These are phyloP conservation scores for Manis javanica DNA, from an alignment of 2,797 vertebrate species.

Conservation along the genomic window DNA sequence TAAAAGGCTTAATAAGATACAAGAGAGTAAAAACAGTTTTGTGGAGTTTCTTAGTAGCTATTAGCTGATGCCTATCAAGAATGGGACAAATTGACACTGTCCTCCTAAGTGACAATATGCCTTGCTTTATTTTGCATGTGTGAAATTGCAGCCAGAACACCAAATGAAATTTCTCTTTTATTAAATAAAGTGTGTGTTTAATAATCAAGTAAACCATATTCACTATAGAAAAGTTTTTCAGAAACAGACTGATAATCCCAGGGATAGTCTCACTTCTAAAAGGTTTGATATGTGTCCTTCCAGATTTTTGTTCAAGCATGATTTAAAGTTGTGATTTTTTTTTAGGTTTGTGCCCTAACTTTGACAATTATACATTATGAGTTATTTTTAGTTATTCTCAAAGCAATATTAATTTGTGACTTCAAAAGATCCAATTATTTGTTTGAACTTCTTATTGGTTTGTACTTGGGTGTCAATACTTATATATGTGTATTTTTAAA, in stretches of 20 bases:
- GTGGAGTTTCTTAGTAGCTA: not conserved
- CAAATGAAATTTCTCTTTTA: not conserved
- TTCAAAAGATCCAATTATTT: constrained; percentile 28
- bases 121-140: not conserved
- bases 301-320: not conserved
- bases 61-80: not conserved
- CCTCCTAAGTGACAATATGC: not conserved
- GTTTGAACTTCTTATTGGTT: constrained; percentile 39
- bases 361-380: not conserved
- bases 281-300: not conserved
- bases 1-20: not conserved
- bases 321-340: constrained; percentile 22
- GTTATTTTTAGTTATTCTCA: constrained; percentile 6
- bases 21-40: not conserved
- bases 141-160: constrained; percentile 15
- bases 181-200: not conserved
- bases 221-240: not conserved
- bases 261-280: not conserved
- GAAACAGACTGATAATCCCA: not conserved
- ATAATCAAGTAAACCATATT: not conserved
- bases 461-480: constrained; percentile 1
- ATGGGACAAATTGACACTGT: not conserved
- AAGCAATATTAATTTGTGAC: not conserved
- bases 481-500: not conserved
- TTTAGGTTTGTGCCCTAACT: not conserved